A percentile compares a stretch with the other conserved stretches of the same genome.
These are phyloP conservation scores for Ptilonorhynchus violaceus DNA, from an alignment of 2,113 vertebrate genomes.

Conservation along the genomic window DNA sequence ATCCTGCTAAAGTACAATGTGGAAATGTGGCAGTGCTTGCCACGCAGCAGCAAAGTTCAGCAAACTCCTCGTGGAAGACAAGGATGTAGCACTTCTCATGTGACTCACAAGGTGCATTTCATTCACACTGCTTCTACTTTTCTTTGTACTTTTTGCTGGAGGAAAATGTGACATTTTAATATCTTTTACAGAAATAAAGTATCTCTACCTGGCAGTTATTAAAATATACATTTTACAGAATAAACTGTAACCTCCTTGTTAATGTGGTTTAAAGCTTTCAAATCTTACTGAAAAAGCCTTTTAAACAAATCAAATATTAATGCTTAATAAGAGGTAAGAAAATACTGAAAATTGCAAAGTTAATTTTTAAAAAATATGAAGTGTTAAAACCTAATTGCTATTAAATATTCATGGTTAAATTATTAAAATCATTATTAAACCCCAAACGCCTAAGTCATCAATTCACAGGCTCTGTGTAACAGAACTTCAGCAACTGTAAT, in stretches of 20 bases:
- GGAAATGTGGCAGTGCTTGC: not conserved
- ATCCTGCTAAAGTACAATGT: not conserved
- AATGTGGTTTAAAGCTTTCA: constrained; percentile 24
- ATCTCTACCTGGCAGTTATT: constrained; percentile 7
- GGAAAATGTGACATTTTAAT: not conserved
- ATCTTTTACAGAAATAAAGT: not conserved
- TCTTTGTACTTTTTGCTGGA: not conserved
- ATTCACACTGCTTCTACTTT: not conserved
- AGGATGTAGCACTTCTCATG: not conserved
- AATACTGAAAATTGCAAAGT: constrained; percentile 35
- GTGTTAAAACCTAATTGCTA: constrained; percentile 43
- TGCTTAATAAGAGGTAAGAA: constrained; percentile 50
- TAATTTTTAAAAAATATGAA: constrained; percentile 62
- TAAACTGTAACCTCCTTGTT: constrained; percentile 9
- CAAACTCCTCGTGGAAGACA: not conserved
- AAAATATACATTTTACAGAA: constrained; percentile 28
- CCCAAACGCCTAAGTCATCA: not conserved
- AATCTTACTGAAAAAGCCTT: not conserved
- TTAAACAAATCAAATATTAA: constrained; percentile 69
- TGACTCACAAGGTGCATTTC: not conserved
- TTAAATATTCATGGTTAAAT: constrained; percentile 69
- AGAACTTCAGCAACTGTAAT: not conserved
- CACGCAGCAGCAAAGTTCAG: not conserved
- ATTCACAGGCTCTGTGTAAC: not conserved
- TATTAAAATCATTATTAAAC: constrained; percentile 59